phyloP scores from a whole-genome alignment of 2,113 vertebrate genomes.

The Python bivittatus region DNA sequence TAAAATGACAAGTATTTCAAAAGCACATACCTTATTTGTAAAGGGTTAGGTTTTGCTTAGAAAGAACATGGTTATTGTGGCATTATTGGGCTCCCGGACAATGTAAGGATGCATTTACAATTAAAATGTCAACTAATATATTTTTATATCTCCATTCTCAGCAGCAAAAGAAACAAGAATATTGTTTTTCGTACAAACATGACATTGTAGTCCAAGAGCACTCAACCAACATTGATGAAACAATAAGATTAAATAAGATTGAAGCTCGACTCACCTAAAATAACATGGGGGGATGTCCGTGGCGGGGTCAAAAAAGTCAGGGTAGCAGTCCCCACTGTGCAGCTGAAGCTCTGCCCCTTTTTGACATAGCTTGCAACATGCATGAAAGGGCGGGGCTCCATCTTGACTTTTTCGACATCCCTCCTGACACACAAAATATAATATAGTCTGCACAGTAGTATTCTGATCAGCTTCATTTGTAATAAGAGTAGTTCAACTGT shows the following conservation, averaged over 20 bases:
- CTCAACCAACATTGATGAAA: neutral
- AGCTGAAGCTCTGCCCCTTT: neutral
- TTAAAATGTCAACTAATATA: neutral
- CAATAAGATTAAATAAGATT: neutral
- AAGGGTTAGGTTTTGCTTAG: fast-evolving
- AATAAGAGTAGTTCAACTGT: neutral
- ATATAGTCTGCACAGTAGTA: neutral
- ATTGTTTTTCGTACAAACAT: neutral
- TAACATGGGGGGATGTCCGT: neutral
- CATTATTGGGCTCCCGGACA: fast-evolving
- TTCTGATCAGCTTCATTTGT: neutral
- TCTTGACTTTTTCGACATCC: neutral
- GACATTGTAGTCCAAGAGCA: neutral
- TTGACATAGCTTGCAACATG: neutral
- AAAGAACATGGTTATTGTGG: neutral
- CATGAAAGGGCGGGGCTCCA: neutral
- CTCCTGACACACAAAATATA: neutral
- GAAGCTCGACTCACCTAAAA: neutral
- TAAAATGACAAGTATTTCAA: neutral
- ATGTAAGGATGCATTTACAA: neutral
- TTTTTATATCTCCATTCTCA: neutral
- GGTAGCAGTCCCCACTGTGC: neutral
- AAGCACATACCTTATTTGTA: neutral
- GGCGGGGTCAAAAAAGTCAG: neutral
- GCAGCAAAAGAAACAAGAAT: fast-evolving